These are phyloP conservation scores for Bos taurus DNA, from an alignment of 2,113 vertebrate genomes.

Conservation along the genomic window ARS-UCD2.0 NC_037329.1:75315001-75315500, in stretches of 20 bases:
- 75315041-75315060: not conserved
- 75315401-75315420: not conserved
- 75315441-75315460: not conserved
- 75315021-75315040: not conserved
- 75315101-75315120: not conserved
- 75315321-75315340: not conserved
- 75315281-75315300: accelerated
- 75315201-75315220: not conserved
- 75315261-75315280: not conserved
- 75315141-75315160: not conserved
- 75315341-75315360: not conserved
- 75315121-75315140: not conserved
- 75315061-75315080: not conserved
- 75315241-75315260: not conserved
- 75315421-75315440: not conserved
- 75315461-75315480: not conserved
- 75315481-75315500: not conserved
- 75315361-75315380: not conserved
- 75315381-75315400: not conserved
- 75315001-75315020: not conserved
- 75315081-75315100: not conserved
- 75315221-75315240: not conserved
- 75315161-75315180: not conserved
- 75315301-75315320: not conserved
- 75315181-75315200: not conserved